Conservation (phyloP, 2,797 vertebrate genomes). For the Muraenolepis orangiensis region DNA sequence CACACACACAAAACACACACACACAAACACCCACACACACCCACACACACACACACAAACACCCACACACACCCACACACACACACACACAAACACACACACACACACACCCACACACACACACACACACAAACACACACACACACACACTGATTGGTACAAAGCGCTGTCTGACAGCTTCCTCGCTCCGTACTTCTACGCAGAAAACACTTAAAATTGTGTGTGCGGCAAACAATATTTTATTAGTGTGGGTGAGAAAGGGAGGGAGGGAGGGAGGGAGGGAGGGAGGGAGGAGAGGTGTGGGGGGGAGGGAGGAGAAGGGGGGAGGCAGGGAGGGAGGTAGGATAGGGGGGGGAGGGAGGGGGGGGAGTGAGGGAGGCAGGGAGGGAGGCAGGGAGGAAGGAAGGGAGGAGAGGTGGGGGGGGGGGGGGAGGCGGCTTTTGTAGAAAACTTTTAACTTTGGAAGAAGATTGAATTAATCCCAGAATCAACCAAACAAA, state of each 20-base stretch:
- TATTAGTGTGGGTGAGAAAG: slow-evolving; percentile 19
- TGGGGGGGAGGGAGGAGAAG: not conserved
- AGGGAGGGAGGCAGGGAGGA: not conserved
- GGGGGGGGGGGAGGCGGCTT: not conserved
- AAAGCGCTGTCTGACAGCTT: slow-evolving; percentile 41
- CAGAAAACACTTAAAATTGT: slow-evolving; percentile 48
- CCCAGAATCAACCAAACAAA: slow-evolving; percentile 46
- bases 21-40: too few relatives aligned
- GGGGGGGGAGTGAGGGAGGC: too few relatives aligned
- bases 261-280: not conserved
- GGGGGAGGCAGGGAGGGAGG: too few relatives aligned
- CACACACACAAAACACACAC: too few relatives aligned
- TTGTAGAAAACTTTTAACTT: slow-evolving; percentile 46
- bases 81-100: too few relatives aligned
- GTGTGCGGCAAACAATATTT: slow-evolving; percentile 37
- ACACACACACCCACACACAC: too few relatives aligned
- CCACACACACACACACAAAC: too few relatives aligned
- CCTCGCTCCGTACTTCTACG: slow-evolving; percentile 51
- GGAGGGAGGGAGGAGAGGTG: too few relatives aligned
- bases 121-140: too few relatives aligned
- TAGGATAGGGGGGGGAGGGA: not conserved
- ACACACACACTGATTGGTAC: slow-evolving; percentile 70
- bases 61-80: too few relatives aligned
- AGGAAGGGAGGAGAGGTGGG: not conserved
- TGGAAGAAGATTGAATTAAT: slow-evolving; percentile 48